These are phyloP conservation scores for Ochropleura plecta DNA, from an alignment of 2,888 invertebrate genomes.

Conservation along the genomic window DNA sequence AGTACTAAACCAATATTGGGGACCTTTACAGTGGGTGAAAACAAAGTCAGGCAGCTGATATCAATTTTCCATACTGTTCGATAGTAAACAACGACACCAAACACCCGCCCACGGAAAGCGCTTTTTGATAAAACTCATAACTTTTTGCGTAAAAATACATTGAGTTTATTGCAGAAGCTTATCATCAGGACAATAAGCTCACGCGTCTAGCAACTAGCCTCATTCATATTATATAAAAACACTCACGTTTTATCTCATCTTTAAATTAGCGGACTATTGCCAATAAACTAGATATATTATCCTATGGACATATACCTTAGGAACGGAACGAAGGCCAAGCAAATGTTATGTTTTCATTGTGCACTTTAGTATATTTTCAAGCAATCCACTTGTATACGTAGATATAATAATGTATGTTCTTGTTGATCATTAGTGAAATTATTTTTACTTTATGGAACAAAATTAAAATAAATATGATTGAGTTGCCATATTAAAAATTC, in stretches of 20 bases:
- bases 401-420: slow-evolving; percentile 5
- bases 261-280: background rate
- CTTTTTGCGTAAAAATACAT: slow-evolving; percentile 48
- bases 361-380: background rate
- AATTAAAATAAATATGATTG: slow-evolving; percentile 16
- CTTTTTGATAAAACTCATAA: slow-evolving; percentile 49
- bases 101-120: slow-evolving; percentile 57
- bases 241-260: slow-evolving; percentile 12
- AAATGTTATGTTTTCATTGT: slow-evolving; percentile 1
- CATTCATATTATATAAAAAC: slow-evolving; percentile 9
- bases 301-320: background rate
- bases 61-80: slow-evolving; percentile 46
- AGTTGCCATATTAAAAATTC: slow-evolving; percentile 36
- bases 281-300: slow-evolving; percentile 27
- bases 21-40: slow-evolving; percentile 33
- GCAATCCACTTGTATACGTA: background rate
- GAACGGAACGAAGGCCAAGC: background rate
- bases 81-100: slow-evolving; percentile 52
- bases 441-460: slow-evolving; percentile 7
- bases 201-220: slow-evolving; percentile 11
- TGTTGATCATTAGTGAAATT: background rate
- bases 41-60: slow-evolving; percentile 49
- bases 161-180: slow-evolving; percentile 37
- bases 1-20: slow-evolving; percentile 26
- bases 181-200: slow-evolving; percentile 43